Base-by-base conservation (phyloP, 2,797 vertebrate genomes). In the Neosilurus hyrtlii region DNA sequence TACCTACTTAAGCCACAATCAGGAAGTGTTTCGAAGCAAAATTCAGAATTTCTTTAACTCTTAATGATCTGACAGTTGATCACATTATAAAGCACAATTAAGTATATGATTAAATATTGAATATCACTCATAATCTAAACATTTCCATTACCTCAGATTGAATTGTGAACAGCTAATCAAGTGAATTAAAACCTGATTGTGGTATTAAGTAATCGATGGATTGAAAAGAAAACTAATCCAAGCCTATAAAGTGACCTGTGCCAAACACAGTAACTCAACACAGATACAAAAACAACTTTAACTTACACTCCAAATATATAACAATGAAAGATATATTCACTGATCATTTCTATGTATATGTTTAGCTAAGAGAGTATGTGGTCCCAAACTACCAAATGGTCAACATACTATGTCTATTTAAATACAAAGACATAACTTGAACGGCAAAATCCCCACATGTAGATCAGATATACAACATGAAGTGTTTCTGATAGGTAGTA, bases 191-290 rank as follows among this genome's bases (percentile, higher is more conserved):
- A 18, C 43, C 49, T 72, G 37, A n/a, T 6, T 65, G 24, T 81
- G 70, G 56, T 5, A 37, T 84, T 56, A 79, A 63, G 26, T 84
- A 76, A 86, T 89, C 79, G 85, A 88, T 88, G 81, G 43, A 82
- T 74, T 84, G 75, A 75, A 73, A 71, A 82, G 80, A 83, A 77
- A 63, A 66, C 24, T 20, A 61, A 77, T 67, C 84, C 43, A 88
- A 86, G 81, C 86, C 90, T 91, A 90, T 93, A 94, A 94, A 94
- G 93, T 95, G 93, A 94, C 91, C 88, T 90, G 93, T 94, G 92
- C 90, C 88, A 82, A 86, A 88, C 89, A 92, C 84, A 93, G 91
- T 88, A 92, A 90, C 89, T 24, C 88, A 91, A 89, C 12, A 68
- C 86, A 90, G 87, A 89, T 84, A 86, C 89, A 90, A 66, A 89